Evolutionary conservation across 2,888 invertebrate species (phyloP).

Genomic region (Sinodicranocentrus sp.): DNA sequence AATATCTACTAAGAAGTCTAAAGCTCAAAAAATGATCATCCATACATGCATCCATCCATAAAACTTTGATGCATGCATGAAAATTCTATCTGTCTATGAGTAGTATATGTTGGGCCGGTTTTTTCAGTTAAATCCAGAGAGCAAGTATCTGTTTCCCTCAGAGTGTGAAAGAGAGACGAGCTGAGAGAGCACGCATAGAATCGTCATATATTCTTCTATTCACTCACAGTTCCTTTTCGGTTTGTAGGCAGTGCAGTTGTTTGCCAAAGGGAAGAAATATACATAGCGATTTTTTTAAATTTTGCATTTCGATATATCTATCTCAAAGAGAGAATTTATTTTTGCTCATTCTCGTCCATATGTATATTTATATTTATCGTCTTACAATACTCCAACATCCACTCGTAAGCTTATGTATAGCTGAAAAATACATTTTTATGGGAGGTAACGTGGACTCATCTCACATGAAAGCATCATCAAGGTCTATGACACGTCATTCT

Average conservation of each 20-base stretch:
- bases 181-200: background rate
- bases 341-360: conserved; percentile 4
- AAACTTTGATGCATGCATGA: too few relatives aligned
- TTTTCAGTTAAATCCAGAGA: conserved; percentile 56
- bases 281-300: background rate
- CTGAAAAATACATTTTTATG: too few relatives aligned
- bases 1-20: conserved; percentile 41
- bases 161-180: background rate
- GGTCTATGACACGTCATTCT: conserved; percentile 47
- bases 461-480: conserved; percentile 16
- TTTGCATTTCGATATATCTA: too few relatives aligned
- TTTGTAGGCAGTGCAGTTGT: background rate
- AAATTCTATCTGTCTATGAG: background rate
- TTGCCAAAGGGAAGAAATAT: conserved; percentile 9
- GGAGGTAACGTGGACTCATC: too few relatives aligned
- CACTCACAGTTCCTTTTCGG: background rate
- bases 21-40: background rate
- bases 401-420: too few relatives aligned
- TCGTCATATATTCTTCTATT: background rate
- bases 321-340: too few relatives aligned
- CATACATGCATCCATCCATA: too few relatives aligned
- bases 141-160: background rate
- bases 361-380: background rate
- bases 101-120: conserved; percentile 31
- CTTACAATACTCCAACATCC: too few relatives aligned